Percentiles rank a stretch among this genome's conserved stretches.
phyloP scores from a whole-genome alignment of 2,888 invertebrate species.

The Cantharis lateralis region DNA sequence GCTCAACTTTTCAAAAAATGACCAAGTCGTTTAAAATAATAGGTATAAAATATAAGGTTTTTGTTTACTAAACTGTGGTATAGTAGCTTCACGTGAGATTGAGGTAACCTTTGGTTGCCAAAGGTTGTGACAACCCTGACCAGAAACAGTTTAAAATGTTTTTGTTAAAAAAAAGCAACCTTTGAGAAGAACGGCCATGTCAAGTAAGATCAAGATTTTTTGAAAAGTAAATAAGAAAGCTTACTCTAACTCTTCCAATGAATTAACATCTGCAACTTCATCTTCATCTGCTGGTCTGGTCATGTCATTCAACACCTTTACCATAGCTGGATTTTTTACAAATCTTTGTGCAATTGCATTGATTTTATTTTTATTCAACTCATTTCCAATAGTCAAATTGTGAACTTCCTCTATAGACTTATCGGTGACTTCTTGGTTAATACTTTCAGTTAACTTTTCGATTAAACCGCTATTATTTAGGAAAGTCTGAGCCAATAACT shows the following conservation, averaged over 20 bases:
- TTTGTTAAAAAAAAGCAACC: no score
- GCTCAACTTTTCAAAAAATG: no score
- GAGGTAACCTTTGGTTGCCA: no score
- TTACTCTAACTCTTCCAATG: background rate
- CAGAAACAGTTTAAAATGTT: no score
- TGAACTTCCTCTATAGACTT: slow-evolving; percentile 6
- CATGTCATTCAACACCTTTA: slow-evolving; percentile 57
- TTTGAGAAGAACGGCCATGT: no score
- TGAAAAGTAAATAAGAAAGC: background rate
- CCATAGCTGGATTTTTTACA: slow-evolving; percentile 59
- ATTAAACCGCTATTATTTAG: slow-evolving; percentile 59
- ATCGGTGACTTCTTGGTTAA: slow-evolving; percentile 50
- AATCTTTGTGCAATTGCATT: slow-evolving; percentile 59
- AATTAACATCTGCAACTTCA: background rate
- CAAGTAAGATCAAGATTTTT: no score
- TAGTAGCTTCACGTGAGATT: no score
- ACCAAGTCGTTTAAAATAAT: no score
- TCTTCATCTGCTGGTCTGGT: slow-evolving; percentile 35
- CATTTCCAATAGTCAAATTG: slow-evolving; percentile 32
- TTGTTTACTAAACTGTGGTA: no score
- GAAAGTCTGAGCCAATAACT: slow-evolving; percentile 57
- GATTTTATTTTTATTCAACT: slow-evolving; percentile 55
- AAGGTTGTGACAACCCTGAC: no score
- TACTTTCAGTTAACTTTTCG: slow-evolving; percentile 60
- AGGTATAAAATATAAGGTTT: no score